Conservation (phyloP, 2,113 vertebrate species). For the Beaufortia kweichowensis region DNA sequence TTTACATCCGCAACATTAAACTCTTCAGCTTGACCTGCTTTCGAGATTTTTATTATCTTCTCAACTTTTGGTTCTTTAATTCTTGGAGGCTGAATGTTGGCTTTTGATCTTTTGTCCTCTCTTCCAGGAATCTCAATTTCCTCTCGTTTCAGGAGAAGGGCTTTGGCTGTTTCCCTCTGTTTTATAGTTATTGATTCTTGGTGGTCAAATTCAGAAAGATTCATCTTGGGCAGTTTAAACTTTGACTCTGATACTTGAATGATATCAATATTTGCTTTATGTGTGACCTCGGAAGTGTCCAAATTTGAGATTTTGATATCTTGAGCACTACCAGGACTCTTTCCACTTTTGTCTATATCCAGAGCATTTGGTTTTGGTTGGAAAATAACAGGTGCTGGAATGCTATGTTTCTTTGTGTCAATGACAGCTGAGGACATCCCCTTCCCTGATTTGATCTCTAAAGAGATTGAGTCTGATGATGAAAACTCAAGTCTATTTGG, state of each 20-base stretch:
- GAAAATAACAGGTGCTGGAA: conserved; percentile 40
- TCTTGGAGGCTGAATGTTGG: conserved; percentile 44
- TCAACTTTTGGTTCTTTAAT: conserved; percentile 59
- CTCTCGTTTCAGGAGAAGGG: conserved; percentile 72
- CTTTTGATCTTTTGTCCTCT: conserved; percentile 62
- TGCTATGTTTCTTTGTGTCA: conserved; percentile 37
- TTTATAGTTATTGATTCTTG: conserved; percentile 57
- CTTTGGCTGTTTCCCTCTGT: conserved; percentile 48
- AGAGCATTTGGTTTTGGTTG: conserved; percentile 26
- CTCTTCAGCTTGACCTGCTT: conserved; percentile 52
- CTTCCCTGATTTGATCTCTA: conserved; percentile 7
- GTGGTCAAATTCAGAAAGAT: conserved; percentile 49
- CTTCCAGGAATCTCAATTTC: conserved; percentile 79
- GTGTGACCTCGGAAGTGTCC: conserved; percentile 34
- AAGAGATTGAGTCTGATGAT: conserved; percentile 23
- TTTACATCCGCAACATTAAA: conserved; percentile 75
- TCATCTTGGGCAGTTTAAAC: conserved; percentile 66
- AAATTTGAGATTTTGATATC: conserved; percentile 43
- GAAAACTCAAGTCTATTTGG: conserved; percentile 49
- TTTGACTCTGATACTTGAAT: conserved; percentile 46
- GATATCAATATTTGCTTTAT: conserved; percentile 41
- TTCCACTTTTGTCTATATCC: background rate
- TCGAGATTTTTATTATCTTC: conserved; percentile 43
- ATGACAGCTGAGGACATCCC: conserved; percentile 4
- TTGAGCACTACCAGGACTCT: conserved; percentile 5